Percentiles rank a stretch among this genome's conserved stretches.
These are phyloP conservation scores for Brachycybe producta DNA, from an alignment of 2,888 invertebrate species.

Conservation along the genomic window DNA sequence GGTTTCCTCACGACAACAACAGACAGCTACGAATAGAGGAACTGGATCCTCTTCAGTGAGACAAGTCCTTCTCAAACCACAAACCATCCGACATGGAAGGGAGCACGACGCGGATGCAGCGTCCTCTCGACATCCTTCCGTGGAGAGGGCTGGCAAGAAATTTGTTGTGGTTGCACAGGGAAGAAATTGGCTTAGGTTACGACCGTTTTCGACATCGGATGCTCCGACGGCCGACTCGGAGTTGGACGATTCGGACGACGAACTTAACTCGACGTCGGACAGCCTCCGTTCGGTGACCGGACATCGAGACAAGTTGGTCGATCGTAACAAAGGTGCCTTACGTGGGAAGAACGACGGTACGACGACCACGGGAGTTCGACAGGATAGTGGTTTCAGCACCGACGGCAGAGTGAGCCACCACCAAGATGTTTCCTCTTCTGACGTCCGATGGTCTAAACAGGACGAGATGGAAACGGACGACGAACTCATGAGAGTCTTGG, in stretches of 20 bases:
- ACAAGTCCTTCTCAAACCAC: background rate
- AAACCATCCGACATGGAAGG: background rate
- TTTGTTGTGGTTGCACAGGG: constrained; percentile 19
- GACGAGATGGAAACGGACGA: constrained; percentile 6
- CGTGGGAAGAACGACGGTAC: too few relatives aligned
- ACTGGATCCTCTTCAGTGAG: background rate
- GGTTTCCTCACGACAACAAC: too few relatives aligned
- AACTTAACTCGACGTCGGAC: constrained; percentile 16
- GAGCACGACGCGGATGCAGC: constrained; percentile 5
- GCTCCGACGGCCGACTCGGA: constrained; percentile 28
- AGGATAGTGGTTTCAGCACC: constrained; percentile 81
- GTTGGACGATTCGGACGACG: constrained; percentile 37
- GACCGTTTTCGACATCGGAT: too few relatives aligned
- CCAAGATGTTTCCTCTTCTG: constrained; percentile 28
- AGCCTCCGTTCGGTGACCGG: constrained; percentile 13
- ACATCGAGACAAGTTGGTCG: background rate
- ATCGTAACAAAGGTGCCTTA: background rate
- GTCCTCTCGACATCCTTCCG: background rate
- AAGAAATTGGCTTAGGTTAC: constrained; percentile 17
- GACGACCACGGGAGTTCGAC: constrained; percentile 27
- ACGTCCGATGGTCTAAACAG: constrained; percentile 1
- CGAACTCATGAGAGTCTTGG: constrained; percentile 60
- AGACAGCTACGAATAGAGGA: background rate
- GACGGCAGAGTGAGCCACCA: constrained; percentile 42
- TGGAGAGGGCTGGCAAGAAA: constrained; percentile 8